Percentiles rank a stretch among this genome's conserved stretches.
Conservation (phyloP, 1,140 invertebrate species). For the Trichomalopsis sarcophagae region DNA sequence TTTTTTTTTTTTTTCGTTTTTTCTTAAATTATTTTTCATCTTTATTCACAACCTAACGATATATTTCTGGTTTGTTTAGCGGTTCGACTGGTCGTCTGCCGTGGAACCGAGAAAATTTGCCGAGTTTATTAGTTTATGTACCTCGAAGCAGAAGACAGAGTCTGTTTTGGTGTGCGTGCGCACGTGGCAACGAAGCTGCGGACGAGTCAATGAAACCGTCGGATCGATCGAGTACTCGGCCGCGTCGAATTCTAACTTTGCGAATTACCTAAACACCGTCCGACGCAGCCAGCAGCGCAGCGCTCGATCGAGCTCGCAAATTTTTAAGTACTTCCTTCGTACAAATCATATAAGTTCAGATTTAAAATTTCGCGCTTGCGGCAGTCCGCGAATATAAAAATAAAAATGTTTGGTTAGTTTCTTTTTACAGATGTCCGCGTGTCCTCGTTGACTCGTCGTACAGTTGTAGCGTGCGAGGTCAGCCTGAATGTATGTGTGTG, state of each 20-base stretch:
- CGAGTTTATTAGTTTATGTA: background rate
- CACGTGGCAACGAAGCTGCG: slow-evolving; percentile 12
- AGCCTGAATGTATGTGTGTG: background rate
- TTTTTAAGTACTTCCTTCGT: background rate
- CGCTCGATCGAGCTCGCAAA: background rate
- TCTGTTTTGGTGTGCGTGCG: background rate
- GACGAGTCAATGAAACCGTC: slow-evolving; percentile 11
- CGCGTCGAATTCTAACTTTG: slow-evolving; percentile 1
- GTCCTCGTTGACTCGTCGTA: background rate
- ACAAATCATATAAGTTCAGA: background rate
- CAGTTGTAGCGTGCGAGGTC: background rate
- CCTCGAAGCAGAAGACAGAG: slow-evolving; percentile 38
- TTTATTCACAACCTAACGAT: slow-evolving; percentile 42
- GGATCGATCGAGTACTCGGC: background rate
- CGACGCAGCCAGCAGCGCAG: background rate
- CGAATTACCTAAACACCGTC: background rate
- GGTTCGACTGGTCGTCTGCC: background rate
- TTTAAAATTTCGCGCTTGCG: background rate
- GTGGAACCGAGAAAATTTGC: slow-evolving; percentile 5
- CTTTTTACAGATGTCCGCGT: background rate
- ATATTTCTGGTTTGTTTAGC: slow-evolving; percentile 24
- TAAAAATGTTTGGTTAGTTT: background rate
- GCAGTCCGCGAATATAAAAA: background rate
- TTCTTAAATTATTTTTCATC: slow-evolving; percentile 37
- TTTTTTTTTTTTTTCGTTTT: slow-evolving; percentile 41